Conservation (phyloP, 2,797 vertebrate genomes). For the Tarsius wallacei region DNA sequence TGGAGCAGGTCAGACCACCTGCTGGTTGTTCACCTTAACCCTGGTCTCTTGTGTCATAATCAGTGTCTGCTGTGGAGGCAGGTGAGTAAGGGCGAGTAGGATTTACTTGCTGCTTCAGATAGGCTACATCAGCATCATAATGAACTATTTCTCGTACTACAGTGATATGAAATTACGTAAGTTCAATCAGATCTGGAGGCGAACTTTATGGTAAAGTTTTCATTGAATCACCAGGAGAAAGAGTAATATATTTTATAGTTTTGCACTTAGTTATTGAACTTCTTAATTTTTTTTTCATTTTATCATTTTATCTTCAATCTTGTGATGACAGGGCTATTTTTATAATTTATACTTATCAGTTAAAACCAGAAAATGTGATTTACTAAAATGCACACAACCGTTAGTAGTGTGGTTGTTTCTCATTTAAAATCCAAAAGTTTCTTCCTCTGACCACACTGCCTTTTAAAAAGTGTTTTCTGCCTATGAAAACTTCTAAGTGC, state of each 20-base stretch:
- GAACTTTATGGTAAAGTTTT: background rate
- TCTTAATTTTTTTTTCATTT: background rate
- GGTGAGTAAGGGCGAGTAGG: background rate
- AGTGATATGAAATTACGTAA: background rate
- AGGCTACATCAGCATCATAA: background rate
- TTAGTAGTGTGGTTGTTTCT: background rate
- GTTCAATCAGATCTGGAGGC: background rate
- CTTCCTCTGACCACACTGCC: background rate
- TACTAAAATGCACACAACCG: background rate
- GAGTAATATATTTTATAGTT: background rate
- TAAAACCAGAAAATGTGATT: conserved; percentile 8
- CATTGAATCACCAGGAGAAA: background rate
- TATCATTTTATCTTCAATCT: background rate
- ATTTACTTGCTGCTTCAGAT: background rate
- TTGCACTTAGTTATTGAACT: background rate
- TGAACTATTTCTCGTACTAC: background rate
- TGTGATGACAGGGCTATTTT: conserved; percentile 13
- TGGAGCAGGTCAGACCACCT: background rate
- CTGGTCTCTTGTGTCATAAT: background rate
- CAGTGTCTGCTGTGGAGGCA: background rate
- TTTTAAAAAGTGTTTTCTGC: background rate
- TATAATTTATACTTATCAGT: background rate
- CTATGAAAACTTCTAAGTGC: background rate
- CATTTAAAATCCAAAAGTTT: background rate
- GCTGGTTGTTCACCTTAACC: background rate